Conservation (phyloP, 2,113 vertebrate genomes). For the Gulo gulo region DNA sequence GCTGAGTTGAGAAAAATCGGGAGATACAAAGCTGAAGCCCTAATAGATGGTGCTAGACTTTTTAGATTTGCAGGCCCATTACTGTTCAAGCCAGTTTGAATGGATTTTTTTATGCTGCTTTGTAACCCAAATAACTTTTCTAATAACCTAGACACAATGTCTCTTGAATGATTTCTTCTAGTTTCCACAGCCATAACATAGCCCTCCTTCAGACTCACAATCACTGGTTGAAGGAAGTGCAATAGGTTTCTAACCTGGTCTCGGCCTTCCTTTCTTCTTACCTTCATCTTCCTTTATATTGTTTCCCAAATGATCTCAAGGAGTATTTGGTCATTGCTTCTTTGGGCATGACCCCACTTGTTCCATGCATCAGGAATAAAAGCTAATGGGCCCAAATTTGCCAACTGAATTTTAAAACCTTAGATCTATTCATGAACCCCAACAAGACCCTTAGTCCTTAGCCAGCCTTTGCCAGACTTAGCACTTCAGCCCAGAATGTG, state of each 20-base stretch:
- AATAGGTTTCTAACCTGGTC: background rate
- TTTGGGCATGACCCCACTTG: background rate
- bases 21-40: background rate
- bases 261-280: background rate
- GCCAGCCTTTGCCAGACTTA: background rate
- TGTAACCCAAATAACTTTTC: background rate
- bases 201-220: background rate
- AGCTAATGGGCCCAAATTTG: background rate
- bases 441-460: background rate
- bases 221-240: background rate
- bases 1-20: background rate
- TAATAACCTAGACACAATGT: background rate
- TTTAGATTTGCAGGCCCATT: background rate
- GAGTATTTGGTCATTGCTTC: background rate
- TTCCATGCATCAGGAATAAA: background rate
- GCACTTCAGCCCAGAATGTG: background rate
- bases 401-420: background rate
- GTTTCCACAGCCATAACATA: background rate
- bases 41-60: background rate
- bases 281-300: background rate
- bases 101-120: conserved; percentile 17
- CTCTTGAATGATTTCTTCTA: background rate
- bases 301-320: background rate
- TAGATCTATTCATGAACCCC: background rate
- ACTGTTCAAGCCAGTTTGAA: background rate